Evolutionary conservation across 2,113 vertebrate genomes (phyloP).

Genomic region (Petaurus breviceps): DNA sequence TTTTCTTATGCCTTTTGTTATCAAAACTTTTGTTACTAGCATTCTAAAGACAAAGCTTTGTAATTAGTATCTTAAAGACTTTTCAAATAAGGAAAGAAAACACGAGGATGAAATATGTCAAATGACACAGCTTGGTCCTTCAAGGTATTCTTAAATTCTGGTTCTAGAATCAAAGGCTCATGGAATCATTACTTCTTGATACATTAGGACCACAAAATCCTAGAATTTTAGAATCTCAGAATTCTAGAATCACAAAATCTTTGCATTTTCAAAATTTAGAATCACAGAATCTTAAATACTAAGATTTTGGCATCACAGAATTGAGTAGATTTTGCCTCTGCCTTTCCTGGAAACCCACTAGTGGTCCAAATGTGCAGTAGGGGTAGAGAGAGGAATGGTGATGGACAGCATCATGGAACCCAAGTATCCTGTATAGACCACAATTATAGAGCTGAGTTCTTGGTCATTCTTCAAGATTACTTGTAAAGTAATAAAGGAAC

Average conservation of each 20-base stretch:
- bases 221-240: background rate
- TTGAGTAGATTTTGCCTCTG: background rate
- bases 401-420: background rate
- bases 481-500: background rate
- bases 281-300: background rate
- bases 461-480: background rate
- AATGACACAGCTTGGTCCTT: background rate
- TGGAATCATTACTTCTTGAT: background rate
- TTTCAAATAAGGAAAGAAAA: background rate
- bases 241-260: background rate
- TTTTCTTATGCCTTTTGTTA: background rate
- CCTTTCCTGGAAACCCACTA: background rate
- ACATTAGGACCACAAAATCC: background rate
- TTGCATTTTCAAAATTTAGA: background rate
- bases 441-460: background rate
- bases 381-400: background rate
- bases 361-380: too few relatives aligned
- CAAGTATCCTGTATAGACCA: background rate
- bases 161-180: background rate
- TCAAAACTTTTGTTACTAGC: background rate
- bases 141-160: background rate
- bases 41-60: background rate
- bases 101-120: background rate
- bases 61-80: background rate
- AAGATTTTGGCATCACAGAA: background rate